Evolutionary conservation across 2,888 invertebrate species (phyloP).

Genomic region (Sylvicola fuscatus): DNA sequence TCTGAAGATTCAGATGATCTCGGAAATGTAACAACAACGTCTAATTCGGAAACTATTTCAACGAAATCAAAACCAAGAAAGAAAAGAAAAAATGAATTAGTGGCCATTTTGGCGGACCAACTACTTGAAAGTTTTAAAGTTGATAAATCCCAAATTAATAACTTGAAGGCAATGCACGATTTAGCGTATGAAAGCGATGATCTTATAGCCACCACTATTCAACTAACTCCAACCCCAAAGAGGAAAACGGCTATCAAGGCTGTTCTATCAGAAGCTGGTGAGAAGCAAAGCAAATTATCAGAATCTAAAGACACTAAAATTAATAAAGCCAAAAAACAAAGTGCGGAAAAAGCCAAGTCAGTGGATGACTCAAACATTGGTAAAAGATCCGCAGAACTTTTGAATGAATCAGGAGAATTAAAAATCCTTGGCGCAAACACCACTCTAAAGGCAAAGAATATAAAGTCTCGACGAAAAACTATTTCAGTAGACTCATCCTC

Average conservation of each 20-base stretch:
- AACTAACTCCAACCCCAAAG: slow-evolving; percentile 23
- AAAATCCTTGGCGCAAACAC: too few relatives aligned
- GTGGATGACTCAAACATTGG: too few relatives aligned
- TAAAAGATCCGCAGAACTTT: too few relatives aligned
- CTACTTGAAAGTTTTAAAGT: slow-evolving; percentile 24
- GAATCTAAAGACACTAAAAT: background rate
- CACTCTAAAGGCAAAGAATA: too few relatives aligned
- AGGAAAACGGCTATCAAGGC: slow-evolving; percentile 12
- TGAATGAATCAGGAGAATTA: too few relatives aligned
- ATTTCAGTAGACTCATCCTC: too few relatives aligned
- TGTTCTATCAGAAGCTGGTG: slow-evolving; percentile 2
- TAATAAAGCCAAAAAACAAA: background rate
- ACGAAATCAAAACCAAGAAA: slow-evolving; percentile 8
- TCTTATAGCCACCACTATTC: slow-evolving; percentile 21
- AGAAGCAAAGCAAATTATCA: background rate
- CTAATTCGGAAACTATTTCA: too few relatives aligned
- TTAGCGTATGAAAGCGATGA: slow-evolving; percentile 24
- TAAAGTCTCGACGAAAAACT: too few relatives aligned
- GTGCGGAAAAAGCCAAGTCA: too few relatives aligned
- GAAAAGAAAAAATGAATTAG: slow-evolving; percentile 23
- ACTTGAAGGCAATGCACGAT: slow-evolving; percentile 22
- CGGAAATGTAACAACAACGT: too few relatives aligned
- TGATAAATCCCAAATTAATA: slow-evolving; percentile 22
- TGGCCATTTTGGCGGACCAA: slow-evolving; percentile 25
- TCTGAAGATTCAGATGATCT: too few relatives aligned